A percentile compares a stretch with the other conserved stretches of the same genome.
Conservation (phyloP, 2,888 invertebrate species). For the Sarcophaga variegata region DNA sequence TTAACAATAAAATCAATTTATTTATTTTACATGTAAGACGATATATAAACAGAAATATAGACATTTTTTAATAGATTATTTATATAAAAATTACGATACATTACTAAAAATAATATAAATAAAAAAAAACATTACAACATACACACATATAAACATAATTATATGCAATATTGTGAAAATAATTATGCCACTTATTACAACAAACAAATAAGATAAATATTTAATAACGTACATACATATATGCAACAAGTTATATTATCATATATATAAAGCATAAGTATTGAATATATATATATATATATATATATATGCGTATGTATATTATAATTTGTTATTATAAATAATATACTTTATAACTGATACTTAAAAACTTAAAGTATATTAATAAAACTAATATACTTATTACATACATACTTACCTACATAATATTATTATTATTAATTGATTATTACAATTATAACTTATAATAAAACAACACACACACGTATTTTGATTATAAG, state of each 20-base stretch:
- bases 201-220: slow-evolving; percentile 55
- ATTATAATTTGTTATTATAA: slow-evolving; percentile 50
- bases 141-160: slow-evolving; percentile 19
- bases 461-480: slow-evolving; percentile 29
- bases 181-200: slow-evolving; percentile 64
- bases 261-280: slow-evolving; percentile 38
- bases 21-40: background rate
- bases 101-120: slow-evolving; percentile 28
- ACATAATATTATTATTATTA: slow-evolving; percentile 26
- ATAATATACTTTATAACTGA: slow-evolving; percentile 49
- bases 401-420: slow-evolving; percentile 43
- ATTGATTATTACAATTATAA: slow-evolving; percentile 56
- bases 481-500: slow-evolving; percentile 40
- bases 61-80: slow-evolving; percentile 53
- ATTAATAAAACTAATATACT: slow-evolving; percentile 23
- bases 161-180: slow-evolving; percentile 53
- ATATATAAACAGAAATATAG: slow-evolving; percentile 42
- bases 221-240: slow-evolving; percentile 50
- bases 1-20: background rate
- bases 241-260: slow-evolving; percentile 64
- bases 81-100: slow-evolving; percentile 33
- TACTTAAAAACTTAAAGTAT: slow-evolving; percentile 23
- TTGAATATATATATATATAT: slow-evolving; percentile 43
- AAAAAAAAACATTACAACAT: slow-evolving; percentile 63
- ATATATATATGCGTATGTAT: slow-evolving; percentile 42